Evolutionary conservation across 1,140 invertebrate genomes (phyloP).

Genomic region (Elysia chlorotica): DNA sequence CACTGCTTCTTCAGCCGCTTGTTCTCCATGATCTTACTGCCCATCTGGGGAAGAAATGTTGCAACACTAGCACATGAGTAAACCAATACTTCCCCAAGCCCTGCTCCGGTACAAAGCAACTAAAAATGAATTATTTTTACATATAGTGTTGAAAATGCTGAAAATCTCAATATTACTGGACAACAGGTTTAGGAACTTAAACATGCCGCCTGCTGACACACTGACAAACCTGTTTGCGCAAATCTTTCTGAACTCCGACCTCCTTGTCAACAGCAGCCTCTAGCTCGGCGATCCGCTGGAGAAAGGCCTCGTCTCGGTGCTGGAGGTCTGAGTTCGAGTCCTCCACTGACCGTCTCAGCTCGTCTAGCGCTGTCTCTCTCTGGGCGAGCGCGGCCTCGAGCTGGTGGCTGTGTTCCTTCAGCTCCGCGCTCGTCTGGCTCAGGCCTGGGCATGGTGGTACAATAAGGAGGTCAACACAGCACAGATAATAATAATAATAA

Average conservation of each 20-base stretch:
- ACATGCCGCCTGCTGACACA: neutral
- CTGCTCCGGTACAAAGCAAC: too few species aligned
- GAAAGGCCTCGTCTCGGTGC: conserved; percentile 38
- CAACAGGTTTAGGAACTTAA: neutral
- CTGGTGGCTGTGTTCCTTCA: conserved; percentile 57
- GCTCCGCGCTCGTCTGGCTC: conserved; percentile 49
- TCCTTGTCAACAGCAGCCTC: conserved; percentile 56
- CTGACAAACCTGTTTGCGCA: conserved; percentile 56
- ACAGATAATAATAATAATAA: too few species aligned
- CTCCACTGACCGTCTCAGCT: conserved; percentile 44
- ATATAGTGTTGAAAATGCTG: too few species aligned
- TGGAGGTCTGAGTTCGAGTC: conserved; percentile 35
- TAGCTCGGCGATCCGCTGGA: conserved; percentile 42
- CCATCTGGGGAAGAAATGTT: conserved; percentile 42
- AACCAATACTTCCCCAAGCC: too few species aligned
- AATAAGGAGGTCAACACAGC: too few species aligned
- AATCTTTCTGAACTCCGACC: conserved; percentile 52
- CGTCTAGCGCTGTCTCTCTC: conserved; percentile 51
- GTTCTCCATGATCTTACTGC: conserved; percentile 54
- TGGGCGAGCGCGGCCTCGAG: conserved; percentile 56
- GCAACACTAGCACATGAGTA: too few species aligned
- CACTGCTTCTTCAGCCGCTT: conserved; percentile 47
- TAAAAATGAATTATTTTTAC: too few species aligned
- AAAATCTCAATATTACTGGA: too few species aligned
- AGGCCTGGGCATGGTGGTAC: conserved; percentile 44